Evolutionary conservation across 64 coral and sea anemone genomes (phyloP), one percentile per base, ranked within the genome.

Genomic region (Montipora foliosa): DNA sequence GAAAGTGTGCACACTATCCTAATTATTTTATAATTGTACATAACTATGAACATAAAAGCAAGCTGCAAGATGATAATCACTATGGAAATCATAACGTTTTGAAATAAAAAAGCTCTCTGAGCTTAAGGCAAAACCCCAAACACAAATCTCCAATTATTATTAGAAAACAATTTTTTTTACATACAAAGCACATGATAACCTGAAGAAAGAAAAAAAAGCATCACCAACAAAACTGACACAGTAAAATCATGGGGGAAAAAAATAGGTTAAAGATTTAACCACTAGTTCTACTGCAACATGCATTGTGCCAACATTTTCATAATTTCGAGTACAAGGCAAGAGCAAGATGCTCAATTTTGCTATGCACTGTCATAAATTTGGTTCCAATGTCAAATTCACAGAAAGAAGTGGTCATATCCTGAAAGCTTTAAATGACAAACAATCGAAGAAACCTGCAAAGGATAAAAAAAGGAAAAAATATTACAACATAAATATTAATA

Each of bases 321-420:
- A 72, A 50, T 46, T 7, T 78, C 82, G 71, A 86, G 82, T 86
- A 17, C 45, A 86, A 10, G 11, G 67, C 67, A 71, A 22, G 82
- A 71, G 66, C 64, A 86, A 2, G 44, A 49, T 50, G 45, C 66
- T 48, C 66, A 17, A 71, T 86, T 71, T 50, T 86, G 44, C 45
- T 17, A 49, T 50, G 47, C 45, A 86, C 82, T 86, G 66, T 86
- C 82, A 86, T 86, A 71, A 4, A 51, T 19, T 72, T 72, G 64
- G 66, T n/a, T 86, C 7, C 82, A 86, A 86, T 51, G 46, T 72
- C n/a, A 15, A 86, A 6, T 49, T 46, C 2, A 49, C 67, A 86
- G 44, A 72, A 86, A 86, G 47, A 6, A 86, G 82, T 52, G 70
- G 67, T 12, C 14, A 37, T 20, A 71, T 22, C 44, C 73, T 15